Evolutionary conservation across 2,888 invertebrate genomes (phyloP).

Genomic region (Orgyia antiqua): DNA sequence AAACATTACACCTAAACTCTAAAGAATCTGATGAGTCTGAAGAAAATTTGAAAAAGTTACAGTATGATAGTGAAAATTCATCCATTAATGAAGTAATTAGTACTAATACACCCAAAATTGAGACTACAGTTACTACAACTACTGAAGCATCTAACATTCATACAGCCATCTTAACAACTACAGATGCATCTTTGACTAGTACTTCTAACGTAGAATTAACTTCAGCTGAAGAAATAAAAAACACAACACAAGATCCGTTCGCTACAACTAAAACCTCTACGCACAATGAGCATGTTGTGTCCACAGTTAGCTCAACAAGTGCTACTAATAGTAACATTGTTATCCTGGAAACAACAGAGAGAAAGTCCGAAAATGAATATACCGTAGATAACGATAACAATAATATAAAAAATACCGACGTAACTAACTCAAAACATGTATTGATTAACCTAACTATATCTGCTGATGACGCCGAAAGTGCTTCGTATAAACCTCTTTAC

Average conservation of each 20-base stretch:
- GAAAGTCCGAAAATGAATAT: conserved; percentile 31
- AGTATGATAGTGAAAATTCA: conserved; percentile 45
- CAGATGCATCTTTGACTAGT: not conserved
- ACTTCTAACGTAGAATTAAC: conserved; percentile 6
- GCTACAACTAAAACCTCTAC: conserved; percentile 38
- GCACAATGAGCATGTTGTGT: conserved; percentile 45
- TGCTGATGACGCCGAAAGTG: conserved; percentile 76
- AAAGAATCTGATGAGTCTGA: conserved; percentile 46
- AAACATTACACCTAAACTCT: conserved; percentile 57
- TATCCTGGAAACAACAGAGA: conserved; percentile 21
- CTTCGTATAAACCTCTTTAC: conserved; percentile 82
- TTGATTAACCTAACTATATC: conserved; percentile 90
- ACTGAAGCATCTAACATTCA: not conserved
- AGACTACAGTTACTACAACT: not conserved
- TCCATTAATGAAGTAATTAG: conserved; percentile 7
- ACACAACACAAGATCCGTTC: conserved; percentile 23
- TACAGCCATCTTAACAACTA: not conserved
- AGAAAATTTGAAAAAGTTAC: conserved; percentile 44
- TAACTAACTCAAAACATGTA: conserved; percentile 79
- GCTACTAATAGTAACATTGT: conserved; percentile 36
- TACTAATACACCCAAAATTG: conserved; percentile 1
- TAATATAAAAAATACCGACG: conserved; percentile 28
- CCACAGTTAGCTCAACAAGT: conserved; percentile 39
- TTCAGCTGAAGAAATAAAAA: conserved; percentile 17
- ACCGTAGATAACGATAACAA: conserved; percentile 27